A percentile compares a stretch with the other conserved stretches of the same genome.
phyloP scores from a whole-genome alignment of 2,113 vertebrate species.

The Alosa alosa region DNA sequence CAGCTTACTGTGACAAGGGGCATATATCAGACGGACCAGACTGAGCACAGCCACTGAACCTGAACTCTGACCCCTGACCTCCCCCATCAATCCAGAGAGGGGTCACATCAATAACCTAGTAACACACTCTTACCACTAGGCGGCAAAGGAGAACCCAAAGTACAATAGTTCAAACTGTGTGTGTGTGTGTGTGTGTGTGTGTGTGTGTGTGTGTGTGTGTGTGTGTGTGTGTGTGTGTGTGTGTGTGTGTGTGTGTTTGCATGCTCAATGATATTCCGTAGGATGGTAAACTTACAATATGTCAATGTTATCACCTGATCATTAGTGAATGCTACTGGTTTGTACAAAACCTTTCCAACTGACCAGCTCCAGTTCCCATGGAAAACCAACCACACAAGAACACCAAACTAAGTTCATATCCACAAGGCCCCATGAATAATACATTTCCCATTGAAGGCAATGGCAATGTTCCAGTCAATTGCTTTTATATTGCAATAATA shows the following conservation, averaged over 20 bases:
- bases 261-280: not conserved
- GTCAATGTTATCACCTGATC: not conserved
- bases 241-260: not conserved
- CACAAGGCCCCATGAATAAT: not conserved
- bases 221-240: too few relatives aligned
- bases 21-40: not conserved
- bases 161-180: not conserved
- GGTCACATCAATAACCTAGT: not conserved
- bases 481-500: constrained; percentile 16
- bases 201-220: not conserved
- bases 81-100: not conserved
- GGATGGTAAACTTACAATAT: not conserved
- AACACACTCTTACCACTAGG: not conserved
- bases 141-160: not conserved
- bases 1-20: not conserved
- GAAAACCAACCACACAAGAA: not conserved
- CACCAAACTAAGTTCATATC: not conserved
- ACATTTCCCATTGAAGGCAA: not conserved
- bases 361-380: not conserved
- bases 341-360: not conserved
- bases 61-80: constrained; percentile 37
- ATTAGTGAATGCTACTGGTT: not conserved
- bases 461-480: constrained; percentile 10
- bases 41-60: constrained; percentile 31
- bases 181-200: not conserved